Evolutionary conservation across 2,797 vertebrate genomes (phyloP), one percentile per base, ranked within the genome.

Genomic region (Lagodon rhomboides): DNA sequence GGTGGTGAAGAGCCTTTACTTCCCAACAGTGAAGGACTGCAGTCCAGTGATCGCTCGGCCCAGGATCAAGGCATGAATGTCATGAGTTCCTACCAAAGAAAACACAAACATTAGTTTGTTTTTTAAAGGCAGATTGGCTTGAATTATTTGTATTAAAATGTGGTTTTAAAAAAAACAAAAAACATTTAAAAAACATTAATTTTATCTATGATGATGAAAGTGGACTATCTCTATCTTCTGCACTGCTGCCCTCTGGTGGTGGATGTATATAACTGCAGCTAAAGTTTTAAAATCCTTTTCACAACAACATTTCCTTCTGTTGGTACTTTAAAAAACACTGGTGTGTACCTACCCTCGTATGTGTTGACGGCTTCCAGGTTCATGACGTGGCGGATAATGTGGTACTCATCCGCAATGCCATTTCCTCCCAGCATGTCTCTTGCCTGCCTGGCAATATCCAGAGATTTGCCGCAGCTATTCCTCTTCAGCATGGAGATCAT

Each of bases 341-440:
- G 4, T 56, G 54, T 15, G 16, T 27, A 25, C 84, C 22, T 80
- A 98, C 97, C 98, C 95, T 99, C 98, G 0, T 99, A 99, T 0
- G 98, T 99, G 93, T 99, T 99, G 83, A 99, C 98, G 0, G 98
- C 90, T 88, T 99, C 98, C 73, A 99, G 93, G 93, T 99, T 99
- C 95, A 99, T 94, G 75, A 96, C 91, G 5, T 99, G 98, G 9
- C 98, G 95, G 90, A 99, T 99, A 77, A 99, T 83, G 44, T 98
- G 98, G 85, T 96, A 99, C 82, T 99, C 98, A 0, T 99, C 98
- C 0, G 96, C 86, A 22, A 99, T 93, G 23, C 98, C 98, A 1
- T 99, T 99, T 12, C 97, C 98, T 10, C 98, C 98, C 77, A 99
- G 94, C 96, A 99, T 97, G 93, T 99, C 98, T 83, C 98, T 93